Evolutionary conservation across 2,888 invertebrate genomes (phyloP).

Genomic region (Phalera bucephala): DNA sequence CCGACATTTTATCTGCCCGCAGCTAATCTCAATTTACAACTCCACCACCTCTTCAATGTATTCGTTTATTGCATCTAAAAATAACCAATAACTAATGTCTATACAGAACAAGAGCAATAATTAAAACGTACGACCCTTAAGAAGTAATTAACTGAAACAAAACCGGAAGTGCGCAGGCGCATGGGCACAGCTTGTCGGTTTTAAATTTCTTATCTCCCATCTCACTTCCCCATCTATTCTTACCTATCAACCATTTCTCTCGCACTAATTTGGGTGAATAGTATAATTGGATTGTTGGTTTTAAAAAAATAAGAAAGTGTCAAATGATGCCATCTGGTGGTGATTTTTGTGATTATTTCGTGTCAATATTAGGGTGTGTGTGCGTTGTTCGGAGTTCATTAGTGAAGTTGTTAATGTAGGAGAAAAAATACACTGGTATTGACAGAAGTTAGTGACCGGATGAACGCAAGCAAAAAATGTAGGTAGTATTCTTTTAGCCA

Average conservation of each 20-base stretch:
- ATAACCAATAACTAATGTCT: constrained; percentile 19
- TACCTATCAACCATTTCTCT: constrained; percentile 4
- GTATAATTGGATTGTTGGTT: neutral
- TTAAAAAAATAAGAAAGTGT: neutral
- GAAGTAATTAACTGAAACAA: constrained; percentile 53
- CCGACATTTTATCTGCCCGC: no score
- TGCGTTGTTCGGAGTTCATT: constrained; percentile 36
- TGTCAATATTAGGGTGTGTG: constrained; percentile 41
- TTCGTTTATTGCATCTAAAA: constrained; percentile 6
- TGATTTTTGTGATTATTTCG: constrained; percentile 16
- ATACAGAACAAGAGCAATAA: constrained; percentile 35
- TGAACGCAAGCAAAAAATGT: no score
- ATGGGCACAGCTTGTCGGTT: constrained; percentile 64
- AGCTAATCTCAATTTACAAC: neutral
- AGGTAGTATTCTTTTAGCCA: no score
- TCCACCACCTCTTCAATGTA: constrained; percentile 1
- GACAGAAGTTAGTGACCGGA: no score
- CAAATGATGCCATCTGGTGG: constrained; percentile 11
- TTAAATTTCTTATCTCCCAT: constrained; percentile 44
- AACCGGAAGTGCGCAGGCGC: constrained; percentile 58
- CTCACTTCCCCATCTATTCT: constrained; percentile 10
- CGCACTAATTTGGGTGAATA: neutral
- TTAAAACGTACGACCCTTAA: constrained; percentile 53
- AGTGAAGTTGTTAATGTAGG: constrained; percentile 27
- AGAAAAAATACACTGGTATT: neutral